Evolutionary conservation across 2,113 vertebrate species (phyloP).

Genomic region (Microtus oregoni): DNA sequence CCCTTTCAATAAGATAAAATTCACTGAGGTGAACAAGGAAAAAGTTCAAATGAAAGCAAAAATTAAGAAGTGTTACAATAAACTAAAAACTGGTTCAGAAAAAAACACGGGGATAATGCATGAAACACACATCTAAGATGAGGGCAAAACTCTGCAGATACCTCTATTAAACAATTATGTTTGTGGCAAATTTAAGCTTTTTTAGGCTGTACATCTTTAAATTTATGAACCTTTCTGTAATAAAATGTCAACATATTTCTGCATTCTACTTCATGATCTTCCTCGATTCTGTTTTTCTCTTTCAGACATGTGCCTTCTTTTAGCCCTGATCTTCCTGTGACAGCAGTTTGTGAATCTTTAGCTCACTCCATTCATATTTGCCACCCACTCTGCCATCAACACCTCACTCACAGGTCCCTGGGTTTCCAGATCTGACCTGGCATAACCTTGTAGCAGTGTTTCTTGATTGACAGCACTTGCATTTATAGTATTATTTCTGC

Average conservation of each 20-base stretch:
- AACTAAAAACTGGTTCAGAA: constrained; percentile 22
- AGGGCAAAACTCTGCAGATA: not conserved
- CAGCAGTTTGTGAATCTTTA: constrained; percentile 74
- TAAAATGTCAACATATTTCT: constrained; percentile 56
- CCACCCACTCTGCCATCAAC: constrained; percentile 70
- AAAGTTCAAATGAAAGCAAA: constrained; percentile 35
- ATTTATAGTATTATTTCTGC: constrained; percentile 73
- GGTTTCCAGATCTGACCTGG: constrained; percentile 78
- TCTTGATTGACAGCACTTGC: constrained; percentile 75
- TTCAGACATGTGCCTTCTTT: constrained; percentile 59
- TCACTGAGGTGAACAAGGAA: constrained; percentile 40
- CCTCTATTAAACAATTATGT: not conserved
- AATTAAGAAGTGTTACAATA: not conserved
- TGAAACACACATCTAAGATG: not conserved
- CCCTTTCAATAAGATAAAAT: constrained; percentile 49
- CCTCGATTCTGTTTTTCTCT: constrained; percentile 45
- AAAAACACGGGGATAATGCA: not conserved
- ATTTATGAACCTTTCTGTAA: constrained; percentile 46
- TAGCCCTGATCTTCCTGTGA: constrained; percentile 70
- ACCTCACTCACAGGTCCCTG: constrained; percentile 67
- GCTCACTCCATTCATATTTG: constrained; percentile 64
- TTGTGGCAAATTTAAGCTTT: constrained; percentile 21
- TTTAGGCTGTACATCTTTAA: constrained; percentile 44
- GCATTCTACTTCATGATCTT: constrained; percentile 49
- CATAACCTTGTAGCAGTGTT: constrained; percentile 69